phyloP scores from a whole-genome alignment of 2,113 vertebrate species.

The Ramphastos sulfuratus region DNA sequence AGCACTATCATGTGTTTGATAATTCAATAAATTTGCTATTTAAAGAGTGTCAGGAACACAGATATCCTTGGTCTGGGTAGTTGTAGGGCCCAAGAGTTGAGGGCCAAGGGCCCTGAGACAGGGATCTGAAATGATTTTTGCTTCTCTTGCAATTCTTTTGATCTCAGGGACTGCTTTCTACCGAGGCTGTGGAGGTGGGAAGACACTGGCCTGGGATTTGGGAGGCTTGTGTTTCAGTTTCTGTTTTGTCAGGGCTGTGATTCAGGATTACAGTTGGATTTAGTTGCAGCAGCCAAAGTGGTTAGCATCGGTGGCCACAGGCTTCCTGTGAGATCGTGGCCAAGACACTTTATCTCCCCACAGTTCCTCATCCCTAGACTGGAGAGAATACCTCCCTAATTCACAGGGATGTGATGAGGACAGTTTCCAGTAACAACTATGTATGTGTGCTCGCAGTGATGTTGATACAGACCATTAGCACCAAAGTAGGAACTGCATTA shows the following conservation, averaged over 20 bases:
- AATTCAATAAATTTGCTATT: not conserved
- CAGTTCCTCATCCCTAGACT: not conserved
- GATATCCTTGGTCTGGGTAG: not conserved
- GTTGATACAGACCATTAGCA: constrained; percentile 12
- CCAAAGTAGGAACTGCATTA: not conserved
- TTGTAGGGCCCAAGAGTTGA: not conserved
- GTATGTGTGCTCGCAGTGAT: not conserved
- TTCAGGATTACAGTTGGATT: not conserved
- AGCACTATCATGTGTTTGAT: not conserved
- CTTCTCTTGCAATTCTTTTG: not conserved
- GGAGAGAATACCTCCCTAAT: not conserved
- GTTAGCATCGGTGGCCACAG: not conserved
- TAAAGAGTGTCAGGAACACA: not conserved
- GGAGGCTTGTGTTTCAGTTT: not conserved
- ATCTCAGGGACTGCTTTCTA: not conserved
- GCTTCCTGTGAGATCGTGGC: not conserved
- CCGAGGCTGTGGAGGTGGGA: not conserved
- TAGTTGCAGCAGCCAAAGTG: not conserved
- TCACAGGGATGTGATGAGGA: not conserved
- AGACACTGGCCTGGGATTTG: not conserved
- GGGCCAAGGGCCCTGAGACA: not conserved
- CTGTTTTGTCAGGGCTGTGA: not conserved
- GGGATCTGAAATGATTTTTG: not conserved
- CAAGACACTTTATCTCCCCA: not conserved
- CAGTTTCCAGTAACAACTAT: not conserved